These are phyloP conservation scores for Stichopus horrens DNA, from an alignment of 53 echinoderm and acorn worm species.

Conservation along the genomic window DNA sequence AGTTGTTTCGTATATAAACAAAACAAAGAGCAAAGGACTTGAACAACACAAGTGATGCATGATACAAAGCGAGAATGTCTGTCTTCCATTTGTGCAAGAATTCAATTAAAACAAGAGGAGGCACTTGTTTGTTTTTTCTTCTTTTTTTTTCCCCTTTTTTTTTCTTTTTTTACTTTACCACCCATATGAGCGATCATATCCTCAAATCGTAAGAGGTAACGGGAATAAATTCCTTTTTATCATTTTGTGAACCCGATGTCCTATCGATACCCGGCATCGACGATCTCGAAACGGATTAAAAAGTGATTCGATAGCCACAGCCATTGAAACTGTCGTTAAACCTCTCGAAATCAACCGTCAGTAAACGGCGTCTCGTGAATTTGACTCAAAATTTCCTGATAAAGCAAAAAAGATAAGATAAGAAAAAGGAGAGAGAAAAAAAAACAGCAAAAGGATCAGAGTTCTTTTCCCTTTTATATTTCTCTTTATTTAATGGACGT, in stretches of 20 bases:
- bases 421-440: no score
- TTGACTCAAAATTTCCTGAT: not conserved
- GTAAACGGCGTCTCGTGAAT: conserved; percentile 6
- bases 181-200: not conserved
- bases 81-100: not conserved
- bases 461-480: no score
- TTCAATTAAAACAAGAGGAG: conserved; percentile 4
- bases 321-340: not conserved
- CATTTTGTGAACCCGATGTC: not conserved
- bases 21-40: no score
- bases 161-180: not conserved
- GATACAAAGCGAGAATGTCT: no score
- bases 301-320: not conserved
- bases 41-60: no score
- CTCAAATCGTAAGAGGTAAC: not conserved
- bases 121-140: not conserved
- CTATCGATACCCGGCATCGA: not conserved
- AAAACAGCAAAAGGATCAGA: no score
- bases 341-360: not conserved
- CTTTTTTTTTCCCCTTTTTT: not conserved
- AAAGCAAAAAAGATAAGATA: no score
- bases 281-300: not conserved
- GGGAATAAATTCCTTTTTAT: not conserved
- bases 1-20: no score
- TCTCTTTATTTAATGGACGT: no score